Percentiles rank a stretch among this genome's conserved stretches.
phyloP scores from a whole-genome alignment of 2,888 invertebrate species.

The Agrochola lota region DNA sequence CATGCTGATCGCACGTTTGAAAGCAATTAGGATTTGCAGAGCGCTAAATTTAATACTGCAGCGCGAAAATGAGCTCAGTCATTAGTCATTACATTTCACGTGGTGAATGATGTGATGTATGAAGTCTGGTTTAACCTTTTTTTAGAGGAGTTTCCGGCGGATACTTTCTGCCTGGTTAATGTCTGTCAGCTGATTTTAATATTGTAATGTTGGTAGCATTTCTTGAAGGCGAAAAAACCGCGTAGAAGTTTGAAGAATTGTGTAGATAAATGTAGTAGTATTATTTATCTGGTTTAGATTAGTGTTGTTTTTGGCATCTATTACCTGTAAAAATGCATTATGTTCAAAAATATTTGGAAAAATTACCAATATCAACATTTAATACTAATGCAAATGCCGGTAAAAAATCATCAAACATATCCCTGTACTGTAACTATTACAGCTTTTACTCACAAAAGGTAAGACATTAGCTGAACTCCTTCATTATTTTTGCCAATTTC shows the following conservation, averaged over 20 bases:
- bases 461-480: constrained; percentile 66
- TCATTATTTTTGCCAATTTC: background rate
- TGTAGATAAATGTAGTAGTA: constrained; percentile 64
- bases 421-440: constrained; percentile 93
- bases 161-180: constrained; percentile 11
- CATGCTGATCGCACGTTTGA: too few relatives aligned
- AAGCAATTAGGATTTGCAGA: background rate
- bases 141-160: constrained; percentile 26
- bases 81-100: background rate
- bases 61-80: background rate
- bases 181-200: constrained; percentile 86
- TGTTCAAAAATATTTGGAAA: constrained; percentile 86
- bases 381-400: constrained; percentile 73
- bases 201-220: constrained; percentile 79
- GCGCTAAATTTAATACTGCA: background rate
- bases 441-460: constrained; percentile 95
- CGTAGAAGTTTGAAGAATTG: constrained; percentile 75
- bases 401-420: constrained; percentile 86
- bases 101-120: too few relatives aligned
- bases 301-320: constrained; percentile 50
- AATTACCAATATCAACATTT: constrained; percentile 75
- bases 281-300: constrained; percentile 56
- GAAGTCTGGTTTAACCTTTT: constrained; percentile 2
- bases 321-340: constrained; percentile 81
- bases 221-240: constrained; percentile 74